phyloP scores from a whole-genome alignment of 1,140 invertebrate species.

The Ridgeia piscesae region DNA sequence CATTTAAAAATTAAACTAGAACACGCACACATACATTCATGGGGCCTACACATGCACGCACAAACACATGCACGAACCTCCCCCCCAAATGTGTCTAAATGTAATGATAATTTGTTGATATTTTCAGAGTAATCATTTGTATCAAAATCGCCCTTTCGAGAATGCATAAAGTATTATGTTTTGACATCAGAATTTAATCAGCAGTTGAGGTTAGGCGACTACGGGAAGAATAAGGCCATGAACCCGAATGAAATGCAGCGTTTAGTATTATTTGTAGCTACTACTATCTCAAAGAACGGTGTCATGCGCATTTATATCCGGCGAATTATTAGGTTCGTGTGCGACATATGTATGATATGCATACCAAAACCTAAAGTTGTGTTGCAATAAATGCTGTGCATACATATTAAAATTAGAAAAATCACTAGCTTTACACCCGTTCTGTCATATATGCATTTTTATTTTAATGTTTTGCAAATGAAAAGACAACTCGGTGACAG shows the following conservation, averaged over 20 bases:
- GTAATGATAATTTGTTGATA: neutral
- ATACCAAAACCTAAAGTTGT: neutral
- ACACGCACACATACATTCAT: too few relatives aligned
- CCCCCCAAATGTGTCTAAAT: too few relatives aligned
- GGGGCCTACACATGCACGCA: too few relatives aligned
- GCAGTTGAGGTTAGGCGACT: too few relatives aligned
- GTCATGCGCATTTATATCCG: neutral
- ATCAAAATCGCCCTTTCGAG: neutral
- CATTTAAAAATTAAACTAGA: too few relatives aligned
- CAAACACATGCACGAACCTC: too few relatives aligned
- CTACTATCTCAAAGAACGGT: neutral
- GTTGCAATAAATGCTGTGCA: neutral
- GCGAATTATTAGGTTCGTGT: neutral
- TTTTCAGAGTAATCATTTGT: neutral
- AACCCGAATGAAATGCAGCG: neutral
- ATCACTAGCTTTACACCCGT: neutral
- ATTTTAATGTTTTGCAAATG: neutral
- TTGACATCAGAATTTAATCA: too few relatives aligned
- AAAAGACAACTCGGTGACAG: neutral
- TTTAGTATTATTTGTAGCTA: neutral
- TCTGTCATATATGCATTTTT: neutral
- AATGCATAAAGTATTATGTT: neutral
- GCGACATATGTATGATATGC: neutral
- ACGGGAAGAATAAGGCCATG: too few relatives aligned
- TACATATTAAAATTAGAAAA: neutral